Evolutionary conservation across 2,797 vertebrate species (phyloP), one percentile per base, ranked within the genome.

Genomic region (Rhinatrema bivittatum): DNA sequence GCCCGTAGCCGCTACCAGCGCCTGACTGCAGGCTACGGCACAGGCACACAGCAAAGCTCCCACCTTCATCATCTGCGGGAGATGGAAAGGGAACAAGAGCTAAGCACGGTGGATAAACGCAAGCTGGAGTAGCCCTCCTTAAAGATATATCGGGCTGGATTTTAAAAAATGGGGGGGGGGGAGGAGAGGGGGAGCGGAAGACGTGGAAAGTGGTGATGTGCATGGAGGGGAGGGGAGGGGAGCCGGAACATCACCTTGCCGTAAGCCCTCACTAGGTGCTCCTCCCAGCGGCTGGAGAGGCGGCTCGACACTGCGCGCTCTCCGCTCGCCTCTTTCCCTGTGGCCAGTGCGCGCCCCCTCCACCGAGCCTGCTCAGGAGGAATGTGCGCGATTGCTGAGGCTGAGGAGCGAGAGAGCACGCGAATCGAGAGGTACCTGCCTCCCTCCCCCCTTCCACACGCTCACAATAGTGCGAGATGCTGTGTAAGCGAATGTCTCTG

Each of bases 1-100:
- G 67, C 82, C 86, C 46, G 70, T 69, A 36, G 60, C 59, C 22
- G 54, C 70, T 13, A 56, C 52, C 42, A 75, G 78, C 64, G 83
- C 78, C 69, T 60, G 81, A 74, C 79, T 78, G 62, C 82, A 75
- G 50, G 84, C 84, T 74, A 87, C 81, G 9, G 82, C 87, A 53
- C 80, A 91, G 73, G 90, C 75, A 59, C 84, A 90, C 69, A 87
- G 56, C 51, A 90, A 52, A 65, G 85, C 86, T 51, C 86, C 68
- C 72, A 76, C 82, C 81, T 77, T 60, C 67, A 86, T 74, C 86
- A 88, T 88, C 86, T 87, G 74, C 64, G 43, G 62, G 44, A 63
- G 36, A 71, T 53, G 65, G 32, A 46, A 36, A 53, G 15, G 16
- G 22, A 25, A 32, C 13, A 9, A 16, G 2, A 14, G 38, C 14